phyloP scores from a whole-genome alignment of 2,797 vertebrate genomes.

The Etheostoma perlongum region DNA sequence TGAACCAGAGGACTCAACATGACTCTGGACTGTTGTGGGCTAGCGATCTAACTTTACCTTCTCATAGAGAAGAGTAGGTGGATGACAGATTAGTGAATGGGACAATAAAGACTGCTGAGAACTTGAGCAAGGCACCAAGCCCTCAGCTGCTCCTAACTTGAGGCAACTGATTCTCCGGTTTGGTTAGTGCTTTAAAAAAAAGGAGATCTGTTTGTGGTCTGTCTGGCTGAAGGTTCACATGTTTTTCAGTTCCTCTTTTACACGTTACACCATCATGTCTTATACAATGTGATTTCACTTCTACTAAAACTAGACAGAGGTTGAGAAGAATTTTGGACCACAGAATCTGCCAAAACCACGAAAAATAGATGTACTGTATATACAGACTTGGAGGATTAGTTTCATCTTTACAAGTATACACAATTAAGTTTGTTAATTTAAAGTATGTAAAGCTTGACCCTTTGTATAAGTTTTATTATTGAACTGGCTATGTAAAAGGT shows the following conservation, averaged over 20 bases:
- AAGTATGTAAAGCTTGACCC: background rate
- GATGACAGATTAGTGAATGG: background rate
- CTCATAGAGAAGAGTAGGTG: background rate
- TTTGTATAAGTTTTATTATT: background rate
- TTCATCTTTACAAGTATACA: background rate
- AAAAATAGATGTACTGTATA: too few relatives aligned
- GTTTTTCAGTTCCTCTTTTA: conserved; percentile 7
- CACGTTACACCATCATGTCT: background rate
- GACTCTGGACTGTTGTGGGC: background rate
- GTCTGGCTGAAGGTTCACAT: background rate
- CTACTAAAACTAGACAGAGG: background rate
- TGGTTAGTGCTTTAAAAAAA: background rate
- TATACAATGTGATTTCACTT: conserved; percentile 1
- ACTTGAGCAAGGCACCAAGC: background rate
- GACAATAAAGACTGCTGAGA: background rate
- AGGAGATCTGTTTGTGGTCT: background rate
- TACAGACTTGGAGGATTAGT: background rate
- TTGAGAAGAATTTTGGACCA: too few relatives aligned
- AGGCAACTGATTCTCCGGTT: background rate
- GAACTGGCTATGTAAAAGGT: background rate
- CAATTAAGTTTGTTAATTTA: background rate
- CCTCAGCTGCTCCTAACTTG: background rate
- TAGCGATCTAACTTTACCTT: background rate
- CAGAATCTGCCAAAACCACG: too few relatives aligned
- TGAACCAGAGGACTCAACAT: conserved; percentile 18